These are phyloP conservation scores for Taxidea taxus DNA, from an alignment of 2,113 vertebrate genomes.

Conservation along the genomic window DNA sequence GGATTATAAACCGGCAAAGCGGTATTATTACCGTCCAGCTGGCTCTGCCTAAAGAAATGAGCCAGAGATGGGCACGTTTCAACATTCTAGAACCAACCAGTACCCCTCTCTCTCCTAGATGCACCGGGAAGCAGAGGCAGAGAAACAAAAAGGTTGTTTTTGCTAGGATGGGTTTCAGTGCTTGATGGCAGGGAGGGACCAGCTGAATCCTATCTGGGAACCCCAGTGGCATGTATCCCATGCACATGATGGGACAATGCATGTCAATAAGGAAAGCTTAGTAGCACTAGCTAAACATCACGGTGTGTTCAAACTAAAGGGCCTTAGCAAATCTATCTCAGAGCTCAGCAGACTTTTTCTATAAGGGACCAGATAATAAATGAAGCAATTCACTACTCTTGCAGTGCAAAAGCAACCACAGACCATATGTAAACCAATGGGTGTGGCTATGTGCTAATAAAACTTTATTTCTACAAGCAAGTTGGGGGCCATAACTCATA, in stretches of 20 bases:
- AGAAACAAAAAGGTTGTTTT: not conserved
- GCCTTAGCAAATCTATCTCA: not conserved
- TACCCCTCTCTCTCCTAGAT: not conserved
- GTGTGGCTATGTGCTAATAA: not conserved
- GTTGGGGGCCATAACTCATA: not conserved
- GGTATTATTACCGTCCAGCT: not conserved
- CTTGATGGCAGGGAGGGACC: not conserved
- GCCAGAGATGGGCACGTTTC: not conserved
- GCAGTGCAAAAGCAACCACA: not conserved
- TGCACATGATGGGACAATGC: fast-evolving
- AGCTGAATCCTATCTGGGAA: not conserved
- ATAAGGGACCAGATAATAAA: not conserved
- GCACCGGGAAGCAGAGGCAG: fast-evolving
- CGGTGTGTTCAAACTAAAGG: not conserved
- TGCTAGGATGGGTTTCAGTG: not conserved
- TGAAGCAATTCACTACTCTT: not conserved
- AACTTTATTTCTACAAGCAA: conserved; percentile 24
- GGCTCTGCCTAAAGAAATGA: not conserved
- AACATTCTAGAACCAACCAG: not conserved
- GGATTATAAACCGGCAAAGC: not conserved
- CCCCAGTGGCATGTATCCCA: fast-evolving
- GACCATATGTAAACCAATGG: not conserved
- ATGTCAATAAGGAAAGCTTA: not conserved
- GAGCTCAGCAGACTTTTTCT: not conserved
- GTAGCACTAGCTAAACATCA: not conserved